Evolutionary conservation across 2,888 invertebrate genomes (phyloP), one percentile per base, ranked within the genome.

Genomic region (Phorcus lineatus): DNA sequence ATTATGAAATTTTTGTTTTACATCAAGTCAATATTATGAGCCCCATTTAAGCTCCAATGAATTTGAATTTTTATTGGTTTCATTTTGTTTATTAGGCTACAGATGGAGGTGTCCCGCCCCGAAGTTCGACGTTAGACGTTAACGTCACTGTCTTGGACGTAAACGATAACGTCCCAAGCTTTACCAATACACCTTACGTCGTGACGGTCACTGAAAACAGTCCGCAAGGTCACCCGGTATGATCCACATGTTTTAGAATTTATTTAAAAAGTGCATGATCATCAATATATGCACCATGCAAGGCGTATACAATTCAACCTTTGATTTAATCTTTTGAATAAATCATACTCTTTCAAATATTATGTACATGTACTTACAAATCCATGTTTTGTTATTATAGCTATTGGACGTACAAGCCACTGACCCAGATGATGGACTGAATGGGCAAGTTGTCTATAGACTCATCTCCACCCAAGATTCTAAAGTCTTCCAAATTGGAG

Each of bases 41-140:
- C n/a, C n/a, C n/a, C n/a, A n/a, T n/a, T n/a, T n/a, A n/a, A n/a
- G n/a, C n/a, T n/a, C n/a, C n/a, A n/a, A n/a, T n/a, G n/a, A n/a
- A n/a, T n/a, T n/a, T n/a, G n/a, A 36, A 36, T 2, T 36, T 36
- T 7, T 7, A 36, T 36, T 36, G 36, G 7, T 36, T 36, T 7
- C 4, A 36, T 36, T 7, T 36, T 36, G 36, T 36, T 36, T 7
- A 4, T 47, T 94, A 97, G 80, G 98, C 98, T n/a, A 96, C 95
- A 93, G 98, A 98, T 94, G 97, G 97, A 94, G 98, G 98, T 13
- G 74, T 53, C 6, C 97, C 97, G 40, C 96, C 53, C n/a, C 24
- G 62, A 19, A 83, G 40, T 67, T 79, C 83, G n/a, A 57, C 53
- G 9, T 57, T 79, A 0, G 53, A 17, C 13, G 81, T 86, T 19